Base-by-base conservation (phyloP, 2,888 invertebrate genomes). In the Agonum fuliginosum region DNA sequence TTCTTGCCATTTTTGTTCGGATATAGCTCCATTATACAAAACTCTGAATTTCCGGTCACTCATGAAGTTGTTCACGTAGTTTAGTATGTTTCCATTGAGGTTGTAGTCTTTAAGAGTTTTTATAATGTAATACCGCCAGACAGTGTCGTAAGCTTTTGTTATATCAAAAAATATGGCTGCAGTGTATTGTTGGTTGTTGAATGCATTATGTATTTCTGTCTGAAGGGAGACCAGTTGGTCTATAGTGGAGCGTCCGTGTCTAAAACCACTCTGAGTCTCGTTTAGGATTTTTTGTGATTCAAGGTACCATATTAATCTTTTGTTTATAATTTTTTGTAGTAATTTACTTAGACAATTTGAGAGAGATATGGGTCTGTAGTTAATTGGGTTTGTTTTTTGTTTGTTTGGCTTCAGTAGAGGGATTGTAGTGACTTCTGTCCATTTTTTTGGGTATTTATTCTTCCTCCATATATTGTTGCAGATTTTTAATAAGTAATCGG, bases 261-360 rank as follows among this genome's bases (percentile, higher is more conserved):
- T 30, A 34, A 67, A 67, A 14, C 67, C 67, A 20, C 37, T 8
- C 34, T 30, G 67, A 2, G 4, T n/a, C n/a, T n/a, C n/a, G n/a
- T n/a, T n/a, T n/a, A n/a, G n/a, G n/a, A n/a, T n/a, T n/a, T n/a
- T n/a, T 8, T 67, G 12, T 30, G 14, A 10, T 67, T 67, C 34
- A 14, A 67, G 67, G n/a, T 17, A 67, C 67, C 30, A 67, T 34
- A 30, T 8, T 30, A 67, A 17, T 67, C 67, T 30, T 12, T 37
- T 37, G 10, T 67, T 67, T 1, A 67, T 17, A 3, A 37, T 67
- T 41, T 67, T 67, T 17, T 67, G 12, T 8, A 17, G 6, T 3
- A 54, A 4, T 54, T 54, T 54, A n/a, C 19, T 10, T 17, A 54
- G 17, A 54, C 17, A 17, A 19, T n/a, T n/a, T n/a, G n/a, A n/a